Conservation (phyloP, 2,797 vertebrate genomes). For the Lacerta agilis region DNA sequence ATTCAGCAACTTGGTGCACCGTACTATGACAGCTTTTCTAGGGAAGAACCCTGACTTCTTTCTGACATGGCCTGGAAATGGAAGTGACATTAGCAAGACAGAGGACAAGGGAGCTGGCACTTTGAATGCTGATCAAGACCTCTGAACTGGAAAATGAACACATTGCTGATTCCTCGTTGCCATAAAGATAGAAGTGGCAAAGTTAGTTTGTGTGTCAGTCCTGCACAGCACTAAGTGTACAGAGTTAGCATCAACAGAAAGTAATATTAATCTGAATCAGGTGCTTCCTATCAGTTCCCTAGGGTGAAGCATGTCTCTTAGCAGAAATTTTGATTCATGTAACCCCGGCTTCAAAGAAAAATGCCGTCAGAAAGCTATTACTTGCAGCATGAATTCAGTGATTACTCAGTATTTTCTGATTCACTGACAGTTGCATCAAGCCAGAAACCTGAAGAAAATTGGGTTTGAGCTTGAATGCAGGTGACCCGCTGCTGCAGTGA, state of each 20-base stretch:
- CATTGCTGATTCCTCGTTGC: too few relatives aligned
- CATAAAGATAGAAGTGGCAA: too few relatives aligned
- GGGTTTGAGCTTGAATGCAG: neutral
- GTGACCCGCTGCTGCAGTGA: neutral
- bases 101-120: too few relatives aligned
- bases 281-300: neutral
- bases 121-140: too few relatives aligned
- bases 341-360: neutral
- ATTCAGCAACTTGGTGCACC: neutral
- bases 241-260: neutral
- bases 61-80: too few relatives aligned
- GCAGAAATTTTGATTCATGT: neutral
- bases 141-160: too few relatives aligned
- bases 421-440: constrained; percentile 11
- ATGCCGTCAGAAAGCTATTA: neutral
- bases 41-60: too few relatives aligned
- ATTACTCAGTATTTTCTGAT: neutral
- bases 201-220: too few relatives aligned
- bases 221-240: too few relatives aligned
- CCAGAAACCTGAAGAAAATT: neutral
- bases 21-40: too few relatives aligned
- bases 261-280: neutral
- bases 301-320: accelerated
- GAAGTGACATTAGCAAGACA: too few relatives aligned
- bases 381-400: neutral